A percentile compares a stretch with the other conserved stretches of the same genome.
Conservation (phyloP, 2,888 invertebrate species). For the Nemoura dubitans region DNA sequence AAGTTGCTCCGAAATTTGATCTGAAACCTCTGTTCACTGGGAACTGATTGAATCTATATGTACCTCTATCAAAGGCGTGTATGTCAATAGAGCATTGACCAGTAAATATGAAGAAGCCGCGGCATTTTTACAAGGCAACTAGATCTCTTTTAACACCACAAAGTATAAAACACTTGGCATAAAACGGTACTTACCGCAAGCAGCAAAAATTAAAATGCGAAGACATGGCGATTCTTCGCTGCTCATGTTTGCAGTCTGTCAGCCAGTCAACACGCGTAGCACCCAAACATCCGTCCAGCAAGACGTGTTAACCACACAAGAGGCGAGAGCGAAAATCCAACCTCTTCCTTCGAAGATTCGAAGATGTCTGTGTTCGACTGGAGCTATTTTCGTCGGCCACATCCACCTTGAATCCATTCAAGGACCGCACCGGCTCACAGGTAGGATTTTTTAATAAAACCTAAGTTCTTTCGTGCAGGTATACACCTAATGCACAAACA, state of each 20-base stretch:
- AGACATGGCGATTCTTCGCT: neutral
- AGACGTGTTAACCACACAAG: neutral
- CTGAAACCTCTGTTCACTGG: no score
- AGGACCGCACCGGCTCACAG: neutral
- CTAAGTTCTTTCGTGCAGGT: neutral
- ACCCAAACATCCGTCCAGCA: no score
- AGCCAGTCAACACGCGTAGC: neutral
- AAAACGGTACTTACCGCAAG: neutral
- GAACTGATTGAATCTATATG: no score
- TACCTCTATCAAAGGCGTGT: no score
- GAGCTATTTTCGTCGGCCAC: neutral
- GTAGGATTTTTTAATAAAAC: conserved; percentile 12
- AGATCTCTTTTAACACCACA: neutral
- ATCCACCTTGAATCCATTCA: neutral
- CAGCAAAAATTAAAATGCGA: neutral
- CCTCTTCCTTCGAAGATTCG: neutral
- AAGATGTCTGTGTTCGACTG: neutral
- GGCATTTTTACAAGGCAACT: no score
- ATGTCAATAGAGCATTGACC: no score
- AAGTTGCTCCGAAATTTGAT: no score
- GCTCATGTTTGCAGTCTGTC: neutral
- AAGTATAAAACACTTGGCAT: no score
- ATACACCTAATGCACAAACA: neutral
- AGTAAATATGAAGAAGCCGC: no score
- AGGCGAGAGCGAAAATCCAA: neutral